Conservation (phyloP, 1,140 invertebrate genomes). For the Chrysomallon squamiferum region DNA sequence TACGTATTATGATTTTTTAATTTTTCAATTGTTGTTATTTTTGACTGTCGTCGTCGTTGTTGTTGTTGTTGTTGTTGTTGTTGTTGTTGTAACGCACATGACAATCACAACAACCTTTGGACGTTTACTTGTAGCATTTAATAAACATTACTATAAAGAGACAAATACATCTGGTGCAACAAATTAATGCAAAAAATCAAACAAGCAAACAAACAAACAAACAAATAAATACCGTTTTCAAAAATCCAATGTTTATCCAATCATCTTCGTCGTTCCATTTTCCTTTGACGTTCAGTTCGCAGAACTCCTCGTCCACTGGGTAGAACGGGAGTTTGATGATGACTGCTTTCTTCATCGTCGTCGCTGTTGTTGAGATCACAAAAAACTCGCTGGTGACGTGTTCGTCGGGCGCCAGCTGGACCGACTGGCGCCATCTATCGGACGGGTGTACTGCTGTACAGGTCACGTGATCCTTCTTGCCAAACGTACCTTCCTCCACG, state of each 20-base stretch:
- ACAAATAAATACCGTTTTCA: conserved; percentile 33
- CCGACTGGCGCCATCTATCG: conserved; percentile 41
- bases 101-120: too few relatives aligned
- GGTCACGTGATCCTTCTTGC: conserved; percentile 46
- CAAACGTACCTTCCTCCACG: conserved; percentile 40
- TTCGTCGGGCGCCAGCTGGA: conserved; percentile 33
- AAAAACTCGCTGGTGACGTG: conserved; percentile 48
- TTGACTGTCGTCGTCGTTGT: too few relatives aligned
- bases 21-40: too few relatives aligned
- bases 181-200: too few relatives aligned
- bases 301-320: conserved; percentile 30
- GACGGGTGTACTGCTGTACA: conserved; percentile 43
- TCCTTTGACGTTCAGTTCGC: conserved; percentile 50
- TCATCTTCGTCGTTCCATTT: conserved; percentile 47
- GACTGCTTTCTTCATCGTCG: conserved; percentile 35
- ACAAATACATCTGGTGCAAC: too few relatives aligned
- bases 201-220: background rate
- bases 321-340: conserved; percentile 48
- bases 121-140: too few relatives aligned
- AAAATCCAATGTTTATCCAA: conserved; percentile 50
- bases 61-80: too few relatives aligned
- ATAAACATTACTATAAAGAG: too few relatives aligned
- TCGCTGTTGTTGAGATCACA: conserved; percentile 28
- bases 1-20: too few relatives aligned
- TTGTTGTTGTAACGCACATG: too few relatives aligned